Conservation (phyloP, 2,888 invertebrate species). For the Sylvicola fuscatus region DNA sequence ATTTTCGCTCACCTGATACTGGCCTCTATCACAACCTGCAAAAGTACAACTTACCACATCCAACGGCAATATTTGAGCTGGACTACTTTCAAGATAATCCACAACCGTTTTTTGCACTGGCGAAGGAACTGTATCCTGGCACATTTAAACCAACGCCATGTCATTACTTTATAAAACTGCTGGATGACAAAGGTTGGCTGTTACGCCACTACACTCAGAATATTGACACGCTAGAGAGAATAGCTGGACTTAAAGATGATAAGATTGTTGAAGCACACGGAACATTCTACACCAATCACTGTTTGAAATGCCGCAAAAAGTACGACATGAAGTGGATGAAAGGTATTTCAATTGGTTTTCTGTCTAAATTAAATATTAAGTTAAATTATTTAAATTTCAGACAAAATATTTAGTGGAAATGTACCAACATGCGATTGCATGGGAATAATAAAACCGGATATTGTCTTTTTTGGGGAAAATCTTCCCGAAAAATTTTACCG, state of each 20-base stretch:
- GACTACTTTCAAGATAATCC: conserved; percentile 75
- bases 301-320: conserved; percentile 49
- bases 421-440: conserved; percentile 65
- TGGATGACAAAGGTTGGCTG: conserved; percentile 62
- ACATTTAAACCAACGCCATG: conserved; percentile 71
- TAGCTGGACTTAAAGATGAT: conserved; percentile 62
- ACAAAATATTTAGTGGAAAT: conserved; percentile 46
- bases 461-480: conserved; percentile 88
- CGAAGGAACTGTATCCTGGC: conserved; percentile 77
- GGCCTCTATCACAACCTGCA: conserved; percentile 82
- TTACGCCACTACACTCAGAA: conserved; percentile 73
- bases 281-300: conserved; percentile 74
- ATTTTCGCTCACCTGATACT: conserved; percentile 81
- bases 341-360: conserved; percentile 32
- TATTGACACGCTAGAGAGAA: conserved; percentile 79
- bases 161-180: conserved; percentile 75
- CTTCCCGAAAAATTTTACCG: conserved; percentile 59
- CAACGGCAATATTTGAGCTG: conserved; percentile 82
- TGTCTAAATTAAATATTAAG: too few species aligned
- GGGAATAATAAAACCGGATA: conserved; percentile 81
- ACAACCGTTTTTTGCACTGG: conserved; percentile 77
- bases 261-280: conserved; percentile 92
- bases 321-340: conserved; percentile 73
- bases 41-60: conserved; percentile 79
- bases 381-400: conserved; percentile 25